phyloP scores from a whole-genome alignment of 1,140 invertebrate genomes.

The Hypsibius dujardini region DNA sequence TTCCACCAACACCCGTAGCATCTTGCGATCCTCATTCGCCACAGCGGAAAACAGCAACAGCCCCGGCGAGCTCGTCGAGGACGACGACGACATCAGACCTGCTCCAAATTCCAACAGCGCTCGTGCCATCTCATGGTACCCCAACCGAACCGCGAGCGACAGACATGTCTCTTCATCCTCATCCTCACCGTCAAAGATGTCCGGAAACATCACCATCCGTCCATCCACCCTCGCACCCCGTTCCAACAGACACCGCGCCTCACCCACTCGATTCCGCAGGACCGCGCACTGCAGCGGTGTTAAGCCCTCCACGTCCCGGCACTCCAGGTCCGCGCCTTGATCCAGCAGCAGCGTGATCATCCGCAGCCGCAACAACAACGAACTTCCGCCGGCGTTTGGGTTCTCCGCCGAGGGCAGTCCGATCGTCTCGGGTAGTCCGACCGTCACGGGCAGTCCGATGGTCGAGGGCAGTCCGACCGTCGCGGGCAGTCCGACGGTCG shows the following conservation, averaged over 20 bases:
- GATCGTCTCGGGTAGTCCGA: background rate
- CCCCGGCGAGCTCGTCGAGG: too few species aligned
- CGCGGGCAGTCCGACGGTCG: too few species aligned
- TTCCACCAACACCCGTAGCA: too few species aligned
- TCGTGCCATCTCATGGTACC: slow-evolving; percentile 17
- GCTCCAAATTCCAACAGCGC: background rate
- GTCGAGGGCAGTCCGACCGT: too few species aligned
- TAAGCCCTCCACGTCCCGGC: background rate
- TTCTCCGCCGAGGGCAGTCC: too few species aligned
- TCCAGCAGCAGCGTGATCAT: slow-evolving; percentile 43
- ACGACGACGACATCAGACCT: background rate
- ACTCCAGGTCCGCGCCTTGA: slow-evolving; percentile 45
- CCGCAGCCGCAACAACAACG: too few species aligned
- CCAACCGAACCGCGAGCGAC: slow-evolving; percentile 13
- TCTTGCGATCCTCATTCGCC: too few species aligned
- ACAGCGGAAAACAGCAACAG: too few species aligned
- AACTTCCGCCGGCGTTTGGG: too few species aligned
- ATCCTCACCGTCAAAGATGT: background rate
- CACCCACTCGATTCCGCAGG: background rate
- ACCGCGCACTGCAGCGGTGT: background rate
- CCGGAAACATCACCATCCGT: background rate
- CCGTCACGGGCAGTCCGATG: background rate
- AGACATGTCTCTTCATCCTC: slow-evolving; percentile 3
- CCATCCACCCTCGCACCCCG: background rate
- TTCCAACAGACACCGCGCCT: background rate